Percentiles rank a stretch among this genome's conserved stretches.
Evolutionary conservation across 2,113 vertebrate species (phyloP).

Genomic region (Catagonus wagneri): DNA sequence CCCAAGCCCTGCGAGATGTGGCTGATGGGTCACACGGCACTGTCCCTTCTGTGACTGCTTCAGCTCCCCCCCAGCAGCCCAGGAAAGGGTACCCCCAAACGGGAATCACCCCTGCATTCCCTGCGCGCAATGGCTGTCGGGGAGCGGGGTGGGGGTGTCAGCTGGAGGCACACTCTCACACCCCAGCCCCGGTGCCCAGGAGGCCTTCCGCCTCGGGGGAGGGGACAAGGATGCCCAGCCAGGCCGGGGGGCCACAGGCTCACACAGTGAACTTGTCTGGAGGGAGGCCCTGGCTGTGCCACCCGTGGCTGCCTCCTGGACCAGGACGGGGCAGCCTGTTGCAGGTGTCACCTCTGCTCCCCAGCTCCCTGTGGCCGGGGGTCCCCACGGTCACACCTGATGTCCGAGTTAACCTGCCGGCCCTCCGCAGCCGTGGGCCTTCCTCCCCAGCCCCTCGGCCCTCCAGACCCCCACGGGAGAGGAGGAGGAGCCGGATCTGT

Average conservation of each 20-base stretch:
- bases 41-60: not conserved
- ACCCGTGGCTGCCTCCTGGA: not conserved
- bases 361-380: not conserved
- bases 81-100: not conserved
- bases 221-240: rapidly evolving
- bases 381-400: not conserved
- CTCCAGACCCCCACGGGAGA: not conserved
- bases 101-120: too few species aligned
- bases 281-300: not conserved
- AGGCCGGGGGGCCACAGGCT: not conserved
- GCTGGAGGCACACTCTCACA: too few species aligned
- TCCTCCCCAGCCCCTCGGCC: too few species aligned
- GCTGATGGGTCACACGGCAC: not conserved
- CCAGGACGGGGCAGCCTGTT: too few species aligned
- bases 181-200: rapidly evolving
- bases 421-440: not conserved
- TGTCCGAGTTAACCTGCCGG: not conserved
- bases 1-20: not conserved
- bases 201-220: not conserved
- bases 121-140: too few species aligned
- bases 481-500: not conserved
- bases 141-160: too few species aligned
- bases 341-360: not conserved
- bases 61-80: not conserved
- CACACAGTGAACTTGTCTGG: rapidly evolving